Evolutionary conservation across 2,113 vertebrate genomes (phyloP).

Genomic region (Otolemur garnettii): DNA sequence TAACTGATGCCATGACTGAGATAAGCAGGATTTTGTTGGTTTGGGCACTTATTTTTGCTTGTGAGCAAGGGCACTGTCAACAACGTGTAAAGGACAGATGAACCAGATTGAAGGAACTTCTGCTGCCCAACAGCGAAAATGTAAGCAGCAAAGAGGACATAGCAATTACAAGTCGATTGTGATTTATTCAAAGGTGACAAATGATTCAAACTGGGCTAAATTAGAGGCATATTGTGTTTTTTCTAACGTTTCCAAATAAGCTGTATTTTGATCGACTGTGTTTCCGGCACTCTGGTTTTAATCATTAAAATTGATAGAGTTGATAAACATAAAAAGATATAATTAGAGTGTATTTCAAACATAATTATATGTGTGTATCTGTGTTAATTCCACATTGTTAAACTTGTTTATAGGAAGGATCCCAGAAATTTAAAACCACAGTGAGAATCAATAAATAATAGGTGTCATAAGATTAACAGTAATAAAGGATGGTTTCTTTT

Average conservation of each 20-base stretch:
- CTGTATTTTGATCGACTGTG: background rate
- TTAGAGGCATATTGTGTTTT: background rate
- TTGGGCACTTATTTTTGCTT: background rate
- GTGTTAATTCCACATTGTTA: constrained; percentile 33
- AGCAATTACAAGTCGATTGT: constrained; percentile 18
- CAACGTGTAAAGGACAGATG: background rate
- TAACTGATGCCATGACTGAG: background rate
- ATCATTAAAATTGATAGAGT: constrained; percentile 47
- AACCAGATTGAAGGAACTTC: background rate
- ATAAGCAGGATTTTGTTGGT: background rate
- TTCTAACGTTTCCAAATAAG: background rate
- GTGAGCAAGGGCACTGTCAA: background rate
- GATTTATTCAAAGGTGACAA: constrained; percentile 30
- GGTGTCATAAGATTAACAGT: background rate
- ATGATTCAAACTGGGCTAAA: background rate
- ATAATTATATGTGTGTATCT: background rate
- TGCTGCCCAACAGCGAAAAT: background rate
- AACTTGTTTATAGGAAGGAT: constrained; percentile 31
- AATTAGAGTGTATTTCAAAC: constrained; percentile 34
- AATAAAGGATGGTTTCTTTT: background rate
- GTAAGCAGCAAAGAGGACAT: background rate
- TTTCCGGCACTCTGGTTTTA: constrained; percentile 29
- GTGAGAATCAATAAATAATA: background rate
- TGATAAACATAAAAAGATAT: constrained; percentile 39
- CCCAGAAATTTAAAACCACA: constrained; percentile 1